Percentiles rank a stretch among this genome's conserved stretches.
Conservation (phyloP, 2,113 vertebrate genomes). For the Neodon shergylaensis region DNA sequence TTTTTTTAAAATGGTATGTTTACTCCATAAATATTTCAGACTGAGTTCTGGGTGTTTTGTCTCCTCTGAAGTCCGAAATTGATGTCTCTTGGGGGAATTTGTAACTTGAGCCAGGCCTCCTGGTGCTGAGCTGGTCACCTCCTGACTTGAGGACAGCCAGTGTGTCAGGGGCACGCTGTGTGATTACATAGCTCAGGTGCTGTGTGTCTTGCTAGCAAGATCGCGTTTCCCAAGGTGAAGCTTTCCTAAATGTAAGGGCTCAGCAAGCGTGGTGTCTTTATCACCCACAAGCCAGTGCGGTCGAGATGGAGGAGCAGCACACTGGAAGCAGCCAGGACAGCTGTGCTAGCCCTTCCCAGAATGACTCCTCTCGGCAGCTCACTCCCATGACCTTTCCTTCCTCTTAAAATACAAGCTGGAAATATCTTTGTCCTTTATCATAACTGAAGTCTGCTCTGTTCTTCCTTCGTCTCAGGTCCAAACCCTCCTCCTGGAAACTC, state of each 20-base stretch:
- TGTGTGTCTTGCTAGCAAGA: background rate
- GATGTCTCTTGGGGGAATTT: background rate
- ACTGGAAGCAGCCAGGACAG: background rate
- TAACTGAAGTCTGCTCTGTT: conserved; percentile 32
- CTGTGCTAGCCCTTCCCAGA: background rate
- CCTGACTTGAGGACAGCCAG: background rate
- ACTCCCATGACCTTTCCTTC: background rate
- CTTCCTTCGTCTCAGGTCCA: conserved; percentile 40
- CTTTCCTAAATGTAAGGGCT: background rate
- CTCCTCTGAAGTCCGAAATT: conserved; percentile 13
- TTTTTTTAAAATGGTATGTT: background rate
- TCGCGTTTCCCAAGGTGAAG: background rate
- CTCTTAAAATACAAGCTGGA: conserved; percentile 24
- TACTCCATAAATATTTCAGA: conserved; percentile 47
- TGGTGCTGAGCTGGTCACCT: background rate
- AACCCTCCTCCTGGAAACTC: conserved; percentile 48
- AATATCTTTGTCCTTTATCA: conserved; percentile 6
- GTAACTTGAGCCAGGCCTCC: background rate
- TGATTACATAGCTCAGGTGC: background rate
- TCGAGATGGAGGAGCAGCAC: too few relatives aligned
- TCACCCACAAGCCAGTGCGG: background rate
- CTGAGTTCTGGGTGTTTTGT: background rate
- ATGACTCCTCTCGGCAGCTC: background rate
- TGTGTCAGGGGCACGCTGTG: background rate
- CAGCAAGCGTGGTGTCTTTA: fast-evolving